Evolutionary conservation across 2,113 vertebrate species (phyloP), one percentile per base, ranked within the genome.

Genomic region (Rhinopomastus cyanomelas): DNA sequence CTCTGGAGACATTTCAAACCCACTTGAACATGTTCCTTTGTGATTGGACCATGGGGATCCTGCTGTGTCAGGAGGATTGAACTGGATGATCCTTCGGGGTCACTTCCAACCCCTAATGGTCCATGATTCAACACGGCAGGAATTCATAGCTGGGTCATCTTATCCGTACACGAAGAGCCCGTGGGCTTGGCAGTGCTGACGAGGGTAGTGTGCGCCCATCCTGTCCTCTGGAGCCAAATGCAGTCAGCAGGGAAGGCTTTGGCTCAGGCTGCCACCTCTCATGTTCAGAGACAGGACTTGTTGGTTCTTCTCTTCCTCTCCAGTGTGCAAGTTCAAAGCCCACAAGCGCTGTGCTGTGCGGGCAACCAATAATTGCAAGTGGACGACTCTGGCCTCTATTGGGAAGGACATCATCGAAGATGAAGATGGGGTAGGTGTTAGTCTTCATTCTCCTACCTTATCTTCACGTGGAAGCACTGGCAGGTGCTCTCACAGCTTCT

Each of bases 281-380:
- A 30, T 4, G 1, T 56, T 44, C 55, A 68, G 68, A 65, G 21
- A 10, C 17, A 55, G 56, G n/a, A 34, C 74, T 59, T 26, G 37
- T 60, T 2, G 32, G 30, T 51, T 89, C 30, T 92, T 80, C 48
- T 60, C 61, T 92, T 86, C 90, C 64, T 92, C 49, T 88, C 12
- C 89, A 99, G 99, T 99, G 85, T 99, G 99, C 95, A 99, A 99
- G 90, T 99, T 99, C 79, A 99, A 99, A 95, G 98, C 99, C 77
- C 99, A 99, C 90, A 99, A 99, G 67, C 98, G 99, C 16, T 99
- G 99, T 90, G 99, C 99, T 6, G 98, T 99, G 67, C 96, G 99
- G 59, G 99, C 99, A 68, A 99, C 98, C 68, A 99, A 98, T 93
- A 99, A 99, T 96, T 99, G 99, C 95, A 99, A 99, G 90, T 99